A percentile compares a stretch with the other conserved stretches of the same genome.
phyloP scores from a whole-genome alignment of 35 echinoderm and acorn worm species.

The Patiria miniata region DNA sequence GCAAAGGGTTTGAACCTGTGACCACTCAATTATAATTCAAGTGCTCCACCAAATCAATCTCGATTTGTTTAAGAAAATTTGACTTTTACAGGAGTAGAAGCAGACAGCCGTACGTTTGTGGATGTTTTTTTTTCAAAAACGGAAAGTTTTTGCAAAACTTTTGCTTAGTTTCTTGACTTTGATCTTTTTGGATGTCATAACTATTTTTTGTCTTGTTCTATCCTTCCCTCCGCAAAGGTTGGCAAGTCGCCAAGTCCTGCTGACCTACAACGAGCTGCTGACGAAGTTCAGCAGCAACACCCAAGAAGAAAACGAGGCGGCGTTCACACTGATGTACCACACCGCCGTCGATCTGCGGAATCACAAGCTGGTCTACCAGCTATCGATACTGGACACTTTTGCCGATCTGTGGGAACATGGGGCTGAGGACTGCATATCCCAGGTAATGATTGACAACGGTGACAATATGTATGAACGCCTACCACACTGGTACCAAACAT shows the following conservation, averaged over 20 bases:
- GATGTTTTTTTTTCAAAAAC: no score
- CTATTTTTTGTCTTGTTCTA: neutral
- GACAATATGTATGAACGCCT: neutral
- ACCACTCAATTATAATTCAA: no score
- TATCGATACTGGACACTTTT: conserved; percentile 66
- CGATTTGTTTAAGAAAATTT: no score
- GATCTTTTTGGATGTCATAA: no score
- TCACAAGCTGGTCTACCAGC: conserved; percentile 56
- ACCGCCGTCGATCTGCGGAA: conserved; percentile 49
- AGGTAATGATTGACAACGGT: conserved; percentile 17
- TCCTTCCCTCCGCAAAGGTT: conserved; percentile 39
- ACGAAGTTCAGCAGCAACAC: conserved; percentile 58
- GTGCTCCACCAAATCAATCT: no score
- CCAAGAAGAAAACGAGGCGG: conserved; percentile 61
- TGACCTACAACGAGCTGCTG: conserved; percentile 66
- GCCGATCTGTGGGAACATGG: conserved; percentile 66
- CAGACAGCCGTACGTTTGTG: no score
- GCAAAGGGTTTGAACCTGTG: no score
- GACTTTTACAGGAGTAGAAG: no score
- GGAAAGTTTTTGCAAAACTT: no score
- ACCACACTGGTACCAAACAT: neutral
- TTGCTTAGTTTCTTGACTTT: no score
- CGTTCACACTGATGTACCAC: conserved; percentile 72
- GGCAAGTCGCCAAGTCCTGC: conserved; percentile 41
- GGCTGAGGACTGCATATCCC: conserved; percentile 27